Evolutionary conservation across 2,888 invertebrate species (phyloP).

Genomic region (Phragmatobia fuliginosa): DNA sequence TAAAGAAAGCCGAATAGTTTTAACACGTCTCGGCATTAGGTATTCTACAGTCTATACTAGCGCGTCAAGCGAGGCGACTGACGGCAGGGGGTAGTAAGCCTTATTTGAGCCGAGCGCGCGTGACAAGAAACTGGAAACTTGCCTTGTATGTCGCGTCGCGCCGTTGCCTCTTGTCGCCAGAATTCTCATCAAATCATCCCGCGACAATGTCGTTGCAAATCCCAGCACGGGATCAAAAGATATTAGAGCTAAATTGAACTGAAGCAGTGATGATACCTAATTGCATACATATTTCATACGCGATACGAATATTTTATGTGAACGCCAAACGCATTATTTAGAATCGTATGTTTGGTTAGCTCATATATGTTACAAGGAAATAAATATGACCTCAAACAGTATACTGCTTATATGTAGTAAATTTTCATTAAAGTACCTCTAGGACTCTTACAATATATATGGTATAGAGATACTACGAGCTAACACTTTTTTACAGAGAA

Average conservation of each 20-base stretch:
- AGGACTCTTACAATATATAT: not conserved
- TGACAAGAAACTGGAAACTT: slow-evolving; percentile 84
- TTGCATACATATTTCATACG: slow-evolving; percentile 55
- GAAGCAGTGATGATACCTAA: slow-evolving; percentile 67
- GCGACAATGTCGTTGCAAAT: slow-evolving; percentile 83
- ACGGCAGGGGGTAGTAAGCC: slow-evolving; percentile 79
- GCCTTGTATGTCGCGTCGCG: slow-evolving; percentile 77
- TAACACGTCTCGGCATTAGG: slow-evolving; percentile 73
- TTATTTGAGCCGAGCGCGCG: slow-evolving; percentile 83
- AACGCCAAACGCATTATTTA: not conserved
- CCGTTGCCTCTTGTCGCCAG: slow-evolving; percentile 75
- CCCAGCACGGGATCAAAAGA: slow-evolving; percentile 82
- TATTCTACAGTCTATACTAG: slow-evolving; percentile 79
- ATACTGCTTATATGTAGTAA: not conserved
- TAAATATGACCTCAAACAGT: not conserved
- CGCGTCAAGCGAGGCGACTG: slow-evolving; percentile 71
- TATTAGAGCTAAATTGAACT: slow-evolving; percentile 82
- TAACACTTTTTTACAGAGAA: not conserved
- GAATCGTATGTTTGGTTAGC: slow-evolving; percentile 6
- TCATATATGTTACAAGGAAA: slow-evolving; percentile 1
- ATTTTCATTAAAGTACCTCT: slow-evolving; percentile 12
- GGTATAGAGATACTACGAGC: not conserved
- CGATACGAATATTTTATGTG: slow-evolving; percentile 39
- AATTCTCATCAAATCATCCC: slow-evolving; percentile 85
- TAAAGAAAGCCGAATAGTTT: slow-evolving; percentile 57